Conservation (phyloP, 2,113 vertebrate genomes). For the Abramis brama region DNA sequence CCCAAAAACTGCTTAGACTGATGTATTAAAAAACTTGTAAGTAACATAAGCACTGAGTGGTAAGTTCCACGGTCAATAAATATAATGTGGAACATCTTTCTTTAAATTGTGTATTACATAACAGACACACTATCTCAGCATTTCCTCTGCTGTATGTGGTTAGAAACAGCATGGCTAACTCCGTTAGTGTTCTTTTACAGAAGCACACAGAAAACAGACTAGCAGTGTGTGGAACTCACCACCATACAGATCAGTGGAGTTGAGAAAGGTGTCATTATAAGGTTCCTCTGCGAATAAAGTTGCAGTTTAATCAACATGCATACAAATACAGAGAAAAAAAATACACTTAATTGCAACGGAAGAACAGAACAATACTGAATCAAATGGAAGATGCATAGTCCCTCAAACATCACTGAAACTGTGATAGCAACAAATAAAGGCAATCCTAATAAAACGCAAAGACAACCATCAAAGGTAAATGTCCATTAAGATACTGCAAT, state of each 20-base stretch:
- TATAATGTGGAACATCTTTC: neutral
- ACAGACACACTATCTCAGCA: neutral
- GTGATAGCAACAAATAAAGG: neutral
- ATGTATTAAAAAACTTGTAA: too few relatives aligned
- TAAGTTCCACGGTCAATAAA: neutral
- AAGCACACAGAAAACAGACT: slow-evolving; percentile 64
- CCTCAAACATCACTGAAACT: neutral
- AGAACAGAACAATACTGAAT: neutral
- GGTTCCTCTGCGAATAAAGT: slow-evolving; percentile 86
- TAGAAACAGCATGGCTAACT: slow-evolving; percentile 58
- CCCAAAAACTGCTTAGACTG: neutral
- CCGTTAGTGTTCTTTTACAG: slow-evolving; percentile 71
- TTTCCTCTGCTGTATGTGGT: slow-evolving; percentile 19
- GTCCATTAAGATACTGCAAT: slow-evolving; percentile 29
- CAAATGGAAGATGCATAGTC: neutral
- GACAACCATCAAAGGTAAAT: neutral
- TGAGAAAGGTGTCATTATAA: slow-evolving; percentile 90
- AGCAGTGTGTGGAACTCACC: slow-evolving; percentile 83
- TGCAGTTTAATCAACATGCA: slow-evolving; percentile 71
- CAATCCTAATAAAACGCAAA: slow-evolving; percentile 2
- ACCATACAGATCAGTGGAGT: slow-evolving; percentile 87
- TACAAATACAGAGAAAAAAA: neutral
- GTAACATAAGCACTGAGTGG: neutral
- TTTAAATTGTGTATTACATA: neutral
- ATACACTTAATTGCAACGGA: neutral